phyloP scores from a whole-genome alignment of 1,140 invertebrate genomes.

The Druon quercuslanigerum region DNA sequence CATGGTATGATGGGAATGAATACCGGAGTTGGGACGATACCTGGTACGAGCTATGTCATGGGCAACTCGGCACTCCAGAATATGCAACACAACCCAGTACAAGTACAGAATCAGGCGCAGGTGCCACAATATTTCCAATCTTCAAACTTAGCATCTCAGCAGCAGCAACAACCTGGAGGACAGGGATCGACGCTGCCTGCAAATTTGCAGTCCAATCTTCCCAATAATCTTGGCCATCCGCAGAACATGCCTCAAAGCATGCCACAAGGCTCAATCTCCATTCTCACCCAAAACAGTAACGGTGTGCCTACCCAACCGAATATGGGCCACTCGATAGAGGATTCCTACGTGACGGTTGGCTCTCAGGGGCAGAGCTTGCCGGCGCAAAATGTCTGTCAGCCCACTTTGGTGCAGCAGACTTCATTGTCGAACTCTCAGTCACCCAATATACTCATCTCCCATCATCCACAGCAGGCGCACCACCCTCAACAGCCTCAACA shows the following conservation, averaged over 20 bases:
- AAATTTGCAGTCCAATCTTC: constrained; percentile 76
- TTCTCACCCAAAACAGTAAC: constrained; percentile 76
- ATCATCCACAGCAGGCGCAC: constrained; percentile 37
- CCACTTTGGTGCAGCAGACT: constrained; percentile 52
- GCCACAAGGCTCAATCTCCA: constrained; percentile 77
- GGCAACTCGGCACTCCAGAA: constrained; percentile 55
- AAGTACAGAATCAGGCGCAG: constrained; percentile 41
- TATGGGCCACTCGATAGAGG: constrained; percentile 64
- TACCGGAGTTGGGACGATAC: constrained; percentile 33
- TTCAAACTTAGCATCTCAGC: constrained; percentile 52
- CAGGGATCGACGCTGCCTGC: constrained; percentile 78
- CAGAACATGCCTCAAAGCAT: constrained; percentile 78
- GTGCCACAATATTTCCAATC: constrained; percentile 51
- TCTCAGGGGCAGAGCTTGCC: constrained; percentile 62
- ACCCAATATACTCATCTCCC: constrained; percentile 61
- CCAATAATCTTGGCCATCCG: constrained; percentile 74
- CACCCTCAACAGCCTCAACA: constrained; percentile 35
- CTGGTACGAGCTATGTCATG: constrained; percentile 51
- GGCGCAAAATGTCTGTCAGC: constrained; percentile 60
- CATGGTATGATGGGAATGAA: constrained; percentile 53
- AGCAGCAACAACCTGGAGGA: constrained; percentile 47
- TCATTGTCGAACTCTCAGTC: constrained; percentile 61
- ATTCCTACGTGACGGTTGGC: constrained; percentile 58
- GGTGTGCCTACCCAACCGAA: constrained; percentile 73
- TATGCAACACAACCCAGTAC: constrained; percentile 55